phyloP scores from a whole-genome alignment of 1,140 invertebrate genomes.

The Metaphire vulgaris region DNA sequence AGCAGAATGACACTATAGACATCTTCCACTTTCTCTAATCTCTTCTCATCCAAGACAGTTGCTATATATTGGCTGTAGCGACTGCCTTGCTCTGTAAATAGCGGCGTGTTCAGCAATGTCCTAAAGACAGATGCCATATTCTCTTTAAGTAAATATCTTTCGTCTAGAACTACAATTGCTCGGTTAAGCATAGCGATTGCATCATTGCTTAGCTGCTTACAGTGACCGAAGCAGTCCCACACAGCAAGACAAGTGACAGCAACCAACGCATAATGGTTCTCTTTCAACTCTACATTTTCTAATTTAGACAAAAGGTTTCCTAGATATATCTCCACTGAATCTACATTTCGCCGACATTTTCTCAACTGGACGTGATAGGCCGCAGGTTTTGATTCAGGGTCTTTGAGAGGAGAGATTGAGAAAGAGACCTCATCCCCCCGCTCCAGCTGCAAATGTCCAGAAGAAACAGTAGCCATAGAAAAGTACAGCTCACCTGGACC shows the following conservation, averaged over 20 bases:
- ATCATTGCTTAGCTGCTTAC: neutral
- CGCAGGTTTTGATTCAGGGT: neutral
- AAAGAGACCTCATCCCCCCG: neutral
- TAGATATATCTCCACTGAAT: too few relatives aligned
- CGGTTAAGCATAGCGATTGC: neutral
- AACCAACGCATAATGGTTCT: neutral
- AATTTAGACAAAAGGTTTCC: neutral
- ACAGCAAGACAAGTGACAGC: neutral
- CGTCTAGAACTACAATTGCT: neutral
- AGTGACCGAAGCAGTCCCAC: neutral
- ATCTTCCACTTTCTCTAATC: neutral
- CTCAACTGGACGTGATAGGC: neutral
- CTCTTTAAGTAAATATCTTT: neutral
- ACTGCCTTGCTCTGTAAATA: neutral
- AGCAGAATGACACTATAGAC: neutral
- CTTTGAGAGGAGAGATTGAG: neutral
- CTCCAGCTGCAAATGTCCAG: neutral
- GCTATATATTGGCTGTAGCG: neutral
- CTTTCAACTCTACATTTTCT: neutral
- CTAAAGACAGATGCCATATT: neutral
- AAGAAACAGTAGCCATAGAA: neutral
- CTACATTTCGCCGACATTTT: too few relatives aligned
- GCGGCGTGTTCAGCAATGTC: neutral
- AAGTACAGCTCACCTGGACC: too few relatives aligned
- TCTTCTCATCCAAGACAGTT: neutral